Evolutionary conservation across 2,797 vertebrate species (phyloP).

Genomic region (Miichthys miiuy): DNA sequence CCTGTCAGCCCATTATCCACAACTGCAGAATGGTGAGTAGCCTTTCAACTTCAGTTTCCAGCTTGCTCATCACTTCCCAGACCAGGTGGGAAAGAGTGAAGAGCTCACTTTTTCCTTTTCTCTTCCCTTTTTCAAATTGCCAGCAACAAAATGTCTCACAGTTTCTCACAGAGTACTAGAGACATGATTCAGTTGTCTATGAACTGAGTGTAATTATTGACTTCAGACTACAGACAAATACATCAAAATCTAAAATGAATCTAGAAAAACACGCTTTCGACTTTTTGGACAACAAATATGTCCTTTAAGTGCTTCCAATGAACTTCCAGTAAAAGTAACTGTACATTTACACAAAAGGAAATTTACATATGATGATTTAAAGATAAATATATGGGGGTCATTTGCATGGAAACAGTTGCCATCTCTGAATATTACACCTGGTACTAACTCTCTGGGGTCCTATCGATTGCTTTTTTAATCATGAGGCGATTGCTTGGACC

Average conservation of each 20-base stretch:
- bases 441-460: too few species aligned
- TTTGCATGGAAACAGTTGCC: neutral
- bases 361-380: neutral
- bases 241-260: neutral
- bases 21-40: constrained; percentile 17
- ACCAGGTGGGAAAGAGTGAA: constrained; percentile 77
- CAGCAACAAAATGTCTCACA: neutral
- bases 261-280: neutral
- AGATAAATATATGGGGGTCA: neutral
- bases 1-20: constrained; percentile 73
- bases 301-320: neutral
- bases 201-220: neutral
- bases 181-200: neutral
- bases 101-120: constrained; percentile 60
- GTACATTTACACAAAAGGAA: too few species aligned
- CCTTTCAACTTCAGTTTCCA: constrained; percentile 75
- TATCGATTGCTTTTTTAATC: too few species aligned
- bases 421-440: neutral
- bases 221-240: neutral
- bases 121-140: constrained; percentile 19
- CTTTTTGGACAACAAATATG: neutral
- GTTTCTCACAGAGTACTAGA: neutral
- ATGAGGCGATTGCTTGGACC: too few species aligned
- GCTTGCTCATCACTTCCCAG: constrained; percentile 67
- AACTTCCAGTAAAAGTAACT: neutral